phyloP scores from a whole-genome alignment of 2,797 vertebrate species.

The Microchirus variegatus region DNA sequence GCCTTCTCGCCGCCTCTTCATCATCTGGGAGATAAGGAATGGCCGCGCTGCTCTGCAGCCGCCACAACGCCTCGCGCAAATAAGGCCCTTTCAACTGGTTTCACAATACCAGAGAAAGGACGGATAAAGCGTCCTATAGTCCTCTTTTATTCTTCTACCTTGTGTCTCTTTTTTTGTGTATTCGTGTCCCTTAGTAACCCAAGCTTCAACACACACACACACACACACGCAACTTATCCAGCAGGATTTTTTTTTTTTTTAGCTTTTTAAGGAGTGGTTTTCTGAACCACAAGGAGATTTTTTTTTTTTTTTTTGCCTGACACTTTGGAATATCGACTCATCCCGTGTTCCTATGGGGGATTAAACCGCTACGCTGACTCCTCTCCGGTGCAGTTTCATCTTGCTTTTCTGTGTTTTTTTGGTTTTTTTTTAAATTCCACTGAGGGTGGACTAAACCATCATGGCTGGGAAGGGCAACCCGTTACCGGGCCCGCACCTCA shows the following conservation, averaged over 20 bases:
- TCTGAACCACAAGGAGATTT: too few species aligned
- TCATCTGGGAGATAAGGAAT: slow-evolving; percentile 69
- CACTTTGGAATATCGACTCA: slow-evolving; percentile 56
- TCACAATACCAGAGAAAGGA: slow-evolving; percentile 64
- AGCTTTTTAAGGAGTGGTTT: too few species aligned
- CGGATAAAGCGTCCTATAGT: slow-evolving; percentile 46
- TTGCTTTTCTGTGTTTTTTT: too few species aligned
- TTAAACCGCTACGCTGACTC: slow-evolving; percentile 57
- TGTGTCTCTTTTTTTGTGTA: slow-evolving; percentile 16
- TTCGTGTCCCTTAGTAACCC: slow-evolving; percentile 52
- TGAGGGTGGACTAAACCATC: slow-evolving; percentile 64
- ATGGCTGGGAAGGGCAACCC: slow-evolving; percentile 98
- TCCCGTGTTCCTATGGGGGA: slow-evolving; percentile 65
- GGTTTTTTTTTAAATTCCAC: slow-evolving; percentile 18
- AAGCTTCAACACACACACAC: slow-evolving; percentile 30
- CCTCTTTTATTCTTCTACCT: slow-evolving; percentile 38
- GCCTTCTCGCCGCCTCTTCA: slow-evolving; percentile 42
- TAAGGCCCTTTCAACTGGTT: slow-evolving; percentile 60
- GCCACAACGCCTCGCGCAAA: slow-evolving; percentile 64
- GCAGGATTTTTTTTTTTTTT: too few species aligned
- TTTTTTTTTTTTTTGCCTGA: neutral
- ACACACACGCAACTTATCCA: slow-evolving; percentile 3
- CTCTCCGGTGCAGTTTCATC: neutral
- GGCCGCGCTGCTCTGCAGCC: slow-evolving; percentile 42
- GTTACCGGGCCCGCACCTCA: slow-evolving; percentile 90